Percentiles rank a stretch among this genome's conserved stretches.
phyloP scores from a whole-genome alignment of 2,888 invertebrate species.

The Nineta flava region DNA sequence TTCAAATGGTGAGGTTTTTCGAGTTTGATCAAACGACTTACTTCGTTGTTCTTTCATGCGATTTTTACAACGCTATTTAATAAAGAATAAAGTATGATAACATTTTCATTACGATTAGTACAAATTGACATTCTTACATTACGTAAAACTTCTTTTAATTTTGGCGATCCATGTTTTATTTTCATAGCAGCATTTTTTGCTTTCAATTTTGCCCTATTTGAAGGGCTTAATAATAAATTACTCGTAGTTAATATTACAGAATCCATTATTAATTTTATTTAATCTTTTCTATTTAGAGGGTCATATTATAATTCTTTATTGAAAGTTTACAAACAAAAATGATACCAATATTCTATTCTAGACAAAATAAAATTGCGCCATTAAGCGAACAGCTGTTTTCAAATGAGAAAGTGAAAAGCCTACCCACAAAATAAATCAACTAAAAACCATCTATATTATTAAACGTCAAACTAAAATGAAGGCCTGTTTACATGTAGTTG shows the following conservation, averaged over 20 bases:
- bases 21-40: not conserved
- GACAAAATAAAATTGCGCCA: too few relatives aligned
- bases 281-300: too few relatives aligned
- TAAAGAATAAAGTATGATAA: not conserved
- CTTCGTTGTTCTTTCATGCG: not conserved
- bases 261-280: not conserved
- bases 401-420: too few relatives aligned
- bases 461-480: too few relatives aligned
- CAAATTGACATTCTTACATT: not conserved
- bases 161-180: conserved; percentile 5
- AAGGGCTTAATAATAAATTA: conserved; percentile 3
- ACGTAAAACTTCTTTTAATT: conserved; percentile 6
- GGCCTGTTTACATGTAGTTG: too few relatives aligned
- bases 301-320: too few relatives aligned
- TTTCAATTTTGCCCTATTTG: conserved; percentile 2
- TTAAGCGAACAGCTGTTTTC: too few relatives aligned
- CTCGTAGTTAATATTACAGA: not conserved
- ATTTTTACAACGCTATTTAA: conserved; percentile 1
- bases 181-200: conserved; percentile 2
- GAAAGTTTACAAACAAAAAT: too few relatives aligned
- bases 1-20: not conserved
- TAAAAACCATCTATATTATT: too few relatives aligned
- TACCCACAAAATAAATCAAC: too few relatives aligned
- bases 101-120: not conserved
- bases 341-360: too few relatives aligned